These are phyloP conservation scores for Panthera uncia DNA, from an alignment of 2,113 vertebrate genomes.

Conservation along the genomic window DNA sequence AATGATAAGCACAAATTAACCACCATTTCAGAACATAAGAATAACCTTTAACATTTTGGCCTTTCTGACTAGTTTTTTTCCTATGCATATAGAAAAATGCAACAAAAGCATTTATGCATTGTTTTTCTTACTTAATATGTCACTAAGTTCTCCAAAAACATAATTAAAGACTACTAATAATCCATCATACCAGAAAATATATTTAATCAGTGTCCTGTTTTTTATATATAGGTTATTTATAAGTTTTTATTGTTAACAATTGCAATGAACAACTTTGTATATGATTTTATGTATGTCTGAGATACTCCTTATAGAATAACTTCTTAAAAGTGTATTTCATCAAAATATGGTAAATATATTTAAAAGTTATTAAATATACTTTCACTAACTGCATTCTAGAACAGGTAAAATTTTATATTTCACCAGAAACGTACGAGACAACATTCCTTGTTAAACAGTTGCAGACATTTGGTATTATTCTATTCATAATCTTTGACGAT, in stretches of 20 bases:
- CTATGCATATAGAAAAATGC: not conserved
- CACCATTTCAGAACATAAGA: not conserved
- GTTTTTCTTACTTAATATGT: not conserved
- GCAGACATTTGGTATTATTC: not conserved
- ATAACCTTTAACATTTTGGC: not conserved
- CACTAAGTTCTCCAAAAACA: not conserved
- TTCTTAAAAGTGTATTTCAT: not conserved
- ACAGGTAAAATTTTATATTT: not conserved
- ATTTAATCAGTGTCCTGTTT: not conserved
- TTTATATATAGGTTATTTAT: conserved; percentile 6
- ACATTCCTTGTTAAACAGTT: not conserved
- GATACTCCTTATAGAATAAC: not conserved
- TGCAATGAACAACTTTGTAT: not conserved
- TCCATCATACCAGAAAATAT: not conserved
- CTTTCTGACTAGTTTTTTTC: not conserved
- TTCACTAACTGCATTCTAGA: conserved; percentile 22
- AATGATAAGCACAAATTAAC: not conserved
- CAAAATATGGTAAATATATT: conserved; percentile 18
- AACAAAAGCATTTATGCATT: not conserved
- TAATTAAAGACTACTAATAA: not conserved
- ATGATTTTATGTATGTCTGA: not conserved
- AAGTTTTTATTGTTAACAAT: not conserved
- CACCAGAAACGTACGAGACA: not conserved
- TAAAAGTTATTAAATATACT: not conserved
- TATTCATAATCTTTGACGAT: conserved; percentile 18